phyloP scores from a whole-genome alignment of 2,797 vertebrate species.

The Tympanoctomys barrerae region DNA sequence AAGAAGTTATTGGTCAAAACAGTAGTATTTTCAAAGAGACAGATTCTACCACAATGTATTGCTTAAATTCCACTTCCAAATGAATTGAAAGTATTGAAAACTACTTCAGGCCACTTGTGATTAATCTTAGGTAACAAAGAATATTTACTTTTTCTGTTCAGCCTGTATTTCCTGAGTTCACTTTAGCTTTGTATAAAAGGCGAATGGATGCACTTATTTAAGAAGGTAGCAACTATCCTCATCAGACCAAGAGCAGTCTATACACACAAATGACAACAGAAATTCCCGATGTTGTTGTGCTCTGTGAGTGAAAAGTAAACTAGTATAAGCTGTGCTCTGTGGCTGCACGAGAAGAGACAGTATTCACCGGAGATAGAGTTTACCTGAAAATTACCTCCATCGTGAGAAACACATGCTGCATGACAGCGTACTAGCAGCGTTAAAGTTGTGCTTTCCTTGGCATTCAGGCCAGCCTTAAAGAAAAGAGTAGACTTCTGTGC shows the following conservation, averaged over 20 bases:
- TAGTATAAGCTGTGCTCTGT: not conserved
- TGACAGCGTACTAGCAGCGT: not conserved
- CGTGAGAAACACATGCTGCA: not conserved
- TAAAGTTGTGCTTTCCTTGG: not conserved
- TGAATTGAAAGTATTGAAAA: constrained; percentile 36
- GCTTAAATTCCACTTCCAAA: constrained; percentile 37
- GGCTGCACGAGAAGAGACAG: not conserved
- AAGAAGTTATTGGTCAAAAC: constrained; percentile 2
- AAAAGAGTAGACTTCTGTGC: not conserved
- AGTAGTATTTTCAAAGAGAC: constrained; percentile 45
- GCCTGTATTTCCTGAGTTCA: not conserved
- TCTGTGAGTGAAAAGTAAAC: not conserved
- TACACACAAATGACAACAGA: not conserved
- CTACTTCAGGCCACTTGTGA: not conserved
- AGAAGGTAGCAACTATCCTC: not conserved
- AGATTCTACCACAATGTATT: not conserved
- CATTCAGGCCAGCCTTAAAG: constrained; percentile 2
- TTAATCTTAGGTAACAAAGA: constrained; percentile 21
- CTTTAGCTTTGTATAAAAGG: not conserved
- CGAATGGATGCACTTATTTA: not conserved
- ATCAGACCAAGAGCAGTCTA: not conserved
- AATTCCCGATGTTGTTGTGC: not conserved
- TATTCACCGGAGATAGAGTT: not conserved
- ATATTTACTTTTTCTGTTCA: constrained; percentile 47
- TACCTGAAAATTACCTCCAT: not conserved